Evolutionary conservation across 2,888 invertebrate genomes (phyloP).

Genomic region (Ectemnius lituratus): DNA sequence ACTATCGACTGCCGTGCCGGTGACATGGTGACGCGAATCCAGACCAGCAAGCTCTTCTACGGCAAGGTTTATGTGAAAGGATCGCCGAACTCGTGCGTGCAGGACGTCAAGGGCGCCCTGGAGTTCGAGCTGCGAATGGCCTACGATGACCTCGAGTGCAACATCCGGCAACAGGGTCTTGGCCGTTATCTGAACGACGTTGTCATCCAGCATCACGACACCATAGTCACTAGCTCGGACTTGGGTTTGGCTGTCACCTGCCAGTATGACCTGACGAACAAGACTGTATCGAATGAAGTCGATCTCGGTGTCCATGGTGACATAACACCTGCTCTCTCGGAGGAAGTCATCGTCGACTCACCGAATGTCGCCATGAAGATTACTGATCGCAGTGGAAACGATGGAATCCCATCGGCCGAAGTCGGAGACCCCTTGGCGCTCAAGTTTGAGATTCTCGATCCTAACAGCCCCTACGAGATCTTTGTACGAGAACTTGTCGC

Average conservation of each 20-base stretch:
- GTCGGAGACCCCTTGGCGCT: conserved; percentile 95
- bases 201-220: conserved; percentile 96
- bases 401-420: conserved; percentile 91
- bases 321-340: conserved; percentile 90
- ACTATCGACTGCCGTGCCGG: conserved; percentile 94
- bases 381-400: conserved; percentile 90
- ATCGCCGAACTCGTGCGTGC: conserved; percentile 94
- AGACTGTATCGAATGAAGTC: conserved; percentile 95
- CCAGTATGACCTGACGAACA: conserved; percentile 95
- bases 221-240: conserved; percentile 96
- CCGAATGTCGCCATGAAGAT: conserved; percentile 97
- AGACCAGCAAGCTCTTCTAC: conserved; percentile 94
- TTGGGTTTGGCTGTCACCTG: conserved; percentile 95
- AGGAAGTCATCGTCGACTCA: conserved; percentile 95
- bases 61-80: conserved; percentile 97
- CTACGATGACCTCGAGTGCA: conserved; percentile 95
- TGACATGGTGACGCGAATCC: conserved; percentile 95
- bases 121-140: conserved; percentile 96
- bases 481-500: conserved; percentile 96
- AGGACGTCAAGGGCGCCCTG: conserved; percentile 91
- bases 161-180: conserved; percentile 92
- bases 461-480: conserved; percentile 96
- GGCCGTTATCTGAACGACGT: conserved; percentile 94
- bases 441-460: conserved; percentile 94
- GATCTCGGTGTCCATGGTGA: conserved; percentile 94